Evolutionary conservation across 2,797 vertebrate species (phyloP), one percentile per base, ranked within the genome.

Genomic region (Tapera naevia): DNA sequence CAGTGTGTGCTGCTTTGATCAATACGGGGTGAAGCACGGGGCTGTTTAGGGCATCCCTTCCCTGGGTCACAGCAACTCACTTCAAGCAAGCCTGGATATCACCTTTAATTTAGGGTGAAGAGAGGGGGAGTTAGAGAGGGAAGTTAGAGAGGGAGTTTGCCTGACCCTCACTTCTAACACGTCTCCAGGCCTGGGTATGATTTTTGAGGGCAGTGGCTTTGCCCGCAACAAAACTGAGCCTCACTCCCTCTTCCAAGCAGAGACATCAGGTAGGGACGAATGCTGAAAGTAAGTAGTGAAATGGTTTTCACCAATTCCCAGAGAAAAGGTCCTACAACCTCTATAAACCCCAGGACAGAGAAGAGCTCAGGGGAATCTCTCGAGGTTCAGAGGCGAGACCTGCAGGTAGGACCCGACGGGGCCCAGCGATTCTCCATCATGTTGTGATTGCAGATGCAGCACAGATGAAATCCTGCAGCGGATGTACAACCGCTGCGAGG

Each of bases 21-120:
- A 2, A 15, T 11, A 5, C 0, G 1, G 61, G 65, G 54, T 5
- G 12, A 39, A 17, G 64, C 50, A 4, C 1, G 0, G 28, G 61
- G 22, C 37, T 53, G 37, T 16, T 37, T 5, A 7, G 35, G 41
- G 14, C 45, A 43, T 1, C 50, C 17, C 57, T 23, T n/a, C 71
- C 22, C 67, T 23, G 54, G n/a, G 19, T 10, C 5, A 16, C 1
- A 21, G 50, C 28, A 16, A 2, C 17, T 6, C 28, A 39, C 67
- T 43, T 62, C 22, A 14, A 41, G 14, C 14, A 10, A 56, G 23
- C 45, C 79, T 74, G 62, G 24, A 48, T 48, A 39, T 7, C 32
- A 18, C 10, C 45, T 28, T 17, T 0, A 25, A 22, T 23, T 25
- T 5, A 13, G 25, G 18, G 39, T 33, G 58, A 54, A 32, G 25